Conservation (phyloP, 2,113 vertebrate genomes). For the Thamnophis sirtalis region DNA sequence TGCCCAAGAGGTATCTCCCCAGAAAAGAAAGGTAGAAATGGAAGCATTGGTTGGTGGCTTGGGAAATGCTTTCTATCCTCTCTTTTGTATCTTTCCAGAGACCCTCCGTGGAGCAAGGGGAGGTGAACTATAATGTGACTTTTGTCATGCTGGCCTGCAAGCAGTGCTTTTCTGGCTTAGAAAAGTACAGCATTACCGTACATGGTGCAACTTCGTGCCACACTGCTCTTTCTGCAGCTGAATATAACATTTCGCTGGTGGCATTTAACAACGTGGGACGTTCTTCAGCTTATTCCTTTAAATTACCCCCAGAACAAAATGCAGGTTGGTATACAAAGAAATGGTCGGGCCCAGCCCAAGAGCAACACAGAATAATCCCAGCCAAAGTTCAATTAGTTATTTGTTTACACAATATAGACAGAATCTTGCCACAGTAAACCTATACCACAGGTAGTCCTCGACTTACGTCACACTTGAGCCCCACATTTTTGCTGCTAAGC, state of each 20-base stretch:
- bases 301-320: not conserved
- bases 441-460: not conserved
- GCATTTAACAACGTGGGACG: not conserved
- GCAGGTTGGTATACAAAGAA: conserved; percentile 61
- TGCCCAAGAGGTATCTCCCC: not conserved
- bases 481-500: not conserved
- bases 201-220: not conserved
- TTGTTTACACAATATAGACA: not conserved
- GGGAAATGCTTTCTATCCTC: not conserved
- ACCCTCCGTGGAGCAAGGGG: not conserved
- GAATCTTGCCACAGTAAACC: not conserved
- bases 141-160: conserved; percentile 34
- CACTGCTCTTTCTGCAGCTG: conserved; percentile 46
- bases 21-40: not conserved
- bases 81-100: not conserved
- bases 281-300: rapidly evolving
- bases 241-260: conserved; percentile 39
- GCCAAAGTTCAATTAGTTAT: not conserved
- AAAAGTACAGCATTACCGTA: no score
- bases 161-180: not conserved
- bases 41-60: not conserved
- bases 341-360: not conserved
- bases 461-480: not conserved
- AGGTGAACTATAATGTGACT: not conserved
- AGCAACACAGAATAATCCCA: not conserved